Percentiles rank a stretch among this genome's conserved stretches.
Conservation (phyloP, 2,797 vertebrate genomes). For the Sebastes baramenuke region DNA sequence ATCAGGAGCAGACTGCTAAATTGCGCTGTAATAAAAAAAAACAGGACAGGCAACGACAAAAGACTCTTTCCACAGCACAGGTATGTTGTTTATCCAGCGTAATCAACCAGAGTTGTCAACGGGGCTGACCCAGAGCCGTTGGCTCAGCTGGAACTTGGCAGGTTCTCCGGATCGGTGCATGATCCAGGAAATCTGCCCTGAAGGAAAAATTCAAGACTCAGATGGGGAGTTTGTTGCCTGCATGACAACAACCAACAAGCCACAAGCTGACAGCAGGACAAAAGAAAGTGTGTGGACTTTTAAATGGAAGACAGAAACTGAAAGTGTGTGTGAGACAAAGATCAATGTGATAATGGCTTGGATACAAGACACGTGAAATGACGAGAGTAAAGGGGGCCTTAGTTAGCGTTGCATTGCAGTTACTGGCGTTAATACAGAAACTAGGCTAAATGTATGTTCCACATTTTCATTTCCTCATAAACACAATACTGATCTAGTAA, state of each 20-base stretch:
- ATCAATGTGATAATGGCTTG: neutral
- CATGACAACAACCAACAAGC: neutral
- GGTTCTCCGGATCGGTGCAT: neutral
- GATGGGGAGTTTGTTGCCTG: neutral
- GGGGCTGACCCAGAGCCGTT: neutral
- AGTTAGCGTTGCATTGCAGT: neutral
- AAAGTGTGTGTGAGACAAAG: neutral
- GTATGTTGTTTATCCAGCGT: neutral
- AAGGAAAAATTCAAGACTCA: neutral
- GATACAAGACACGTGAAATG: neutral
- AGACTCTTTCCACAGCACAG: neutral
- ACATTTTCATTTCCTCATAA: neutral
- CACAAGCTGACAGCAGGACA: neutral
- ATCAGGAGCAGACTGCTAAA: neutral
- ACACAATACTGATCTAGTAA: neutral
- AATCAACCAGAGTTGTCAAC: neutral
- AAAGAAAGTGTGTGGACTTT: neutral
- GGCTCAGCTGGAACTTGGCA: slow-evolving; percentile 4
- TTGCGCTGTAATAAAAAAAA: neutral
- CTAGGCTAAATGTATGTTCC: neutral
- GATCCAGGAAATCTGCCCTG: neutral
- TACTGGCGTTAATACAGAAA: neutral
- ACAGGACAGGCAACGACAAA: neutral
- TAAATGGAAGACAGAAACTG: neutral
- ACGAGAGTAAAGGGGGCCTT: neutral